phyloP scores from a whole-genome alignment of 2,888 invertebrate species.

The Drosophila siamana region DNA sequence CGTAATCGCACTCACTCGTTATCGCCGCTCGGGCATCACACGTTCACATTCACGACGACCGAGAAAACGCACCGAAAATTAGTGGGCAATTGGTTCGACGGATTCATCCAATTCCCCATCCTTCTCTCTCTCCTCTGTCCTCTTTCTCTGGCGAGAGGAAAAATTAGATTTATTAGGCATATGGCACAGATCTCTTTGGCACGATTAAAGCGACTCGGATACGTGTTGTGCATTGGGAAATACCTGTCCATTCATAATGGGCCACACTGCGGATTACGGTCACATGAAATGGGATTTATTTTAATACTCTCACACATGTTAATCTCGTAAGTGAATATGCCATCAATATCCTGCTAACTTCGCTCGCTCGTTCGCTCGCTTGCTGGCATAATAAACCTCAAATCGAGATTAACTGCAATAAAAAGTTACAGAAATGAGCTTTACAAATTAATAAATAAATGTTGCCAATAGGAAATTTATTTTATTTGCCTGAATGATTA shows the following conservation, averaged over 20 bases:
- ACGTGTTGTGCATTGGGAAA: conserved; percentile 70
- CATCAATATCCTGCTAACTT: conserved; percentile 42
- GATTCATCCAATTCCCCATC: background rate
- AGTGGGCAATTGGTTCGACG: conserved; percentile 66
- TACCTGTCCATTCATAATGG: conserved; percentile 35
- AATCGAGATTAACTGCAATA: conserved; percentile 18
- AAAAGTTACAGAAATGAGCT: conserved; percentile 10
- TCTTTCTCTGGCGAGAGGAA: background rate
- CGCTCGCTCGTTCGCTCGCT: too few relatives aligned
- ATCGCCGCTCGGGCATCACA: conserved; percentile 58
- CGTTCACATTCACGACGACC: conserved; percentile 51
- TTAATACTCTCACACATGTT: conserved; percentile 50
- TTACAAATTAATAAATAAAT: background rate
- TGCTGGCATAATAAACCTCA: conserved; percentile 39
- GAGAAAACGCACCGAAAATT: conserved; percentile 75
- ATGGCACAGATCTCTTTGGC: conserved; percentile 66
- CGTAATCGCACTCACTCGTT: conserved; percentile 39
- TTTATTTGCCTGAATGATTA: conserved; percentile 2
- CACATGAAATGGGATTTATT: conserved; percentile 63
- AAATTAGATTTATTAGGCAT: conserved; percentile 76
- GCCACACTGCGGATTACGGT: conserved; percentile 31
- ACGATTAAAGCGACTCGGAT: conserved; percentile 54
- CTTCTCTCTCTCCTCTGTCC: background rate
- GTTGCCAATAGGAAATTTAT: background rate
- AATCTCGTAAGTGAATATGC: conserved; percentile 56